Evolutionary conservation across 2,113 vertebrate species (phyloP).

Genomic region (Semicossyphus pulcher): DNA sequence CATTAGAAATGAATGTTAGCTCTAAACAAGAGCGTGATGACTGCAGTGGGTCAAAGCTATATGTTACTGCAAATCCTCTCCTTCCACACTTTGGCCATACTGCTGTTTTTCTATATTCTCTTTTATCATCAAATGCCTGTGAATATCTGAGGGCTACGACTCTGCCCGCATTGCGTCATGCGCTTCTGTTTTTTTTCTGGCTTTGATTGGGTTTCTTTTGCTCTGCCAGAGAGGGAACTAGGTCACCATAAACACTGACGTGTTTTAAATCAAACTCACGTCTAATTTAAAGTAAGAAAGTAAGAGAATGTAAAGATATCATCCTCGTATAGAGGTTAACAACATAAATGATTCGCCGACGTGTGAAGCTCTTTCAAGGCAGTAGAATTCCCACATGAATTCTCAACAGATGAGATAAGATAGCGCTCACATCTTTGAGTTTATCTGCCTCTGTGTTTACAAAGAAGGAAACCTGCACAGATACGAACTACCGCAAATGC

Average conservation of each 20-base stretch:
- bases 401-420: constrained; percentile 42
- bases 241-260: constrained; percentile 71
- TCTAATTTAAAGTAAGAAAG: constrained; percentile 13
- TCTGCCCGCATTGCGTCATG: constrained; percentile 79
- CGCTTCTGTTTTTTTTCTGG: constrained; percentile 51
- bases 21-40: constrained; percentile 31
- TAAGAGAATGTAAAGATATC: constrained; percentile 17
- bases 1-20: constrained; percentile 54
- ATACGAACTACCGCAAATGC: constrained; percentile 36
- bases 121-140: constrained; percentile 79
- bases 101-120: constrained; percentile 60
- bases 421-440: constrained; percentile 18
- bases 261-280: constrained; percentile 39
- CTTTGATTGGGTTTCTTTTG: constrained; percentile 65
- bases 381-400: constrained; percentile 42
- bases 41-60: constrained; percentile 32
- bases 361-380: constrained; percentile 16
- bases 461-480: constrained; percentile 20
- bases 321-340: background rate
- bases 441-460: constrained; percentile 46
- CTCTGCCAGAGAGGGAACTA: constrained; percentile 70
- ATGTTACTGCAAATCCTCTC: constrained; percentile 32
- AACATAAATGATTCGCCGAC: constrained; percentile 3
- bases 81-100: constrained; percentile 38
- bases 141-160: constrained; percentile 75